These are phyloP conservation scores for Caenorhabditis briggsae DNA, from an alignment of 1,140 invertebrate species.

Conservation along the genomic window DNA sequence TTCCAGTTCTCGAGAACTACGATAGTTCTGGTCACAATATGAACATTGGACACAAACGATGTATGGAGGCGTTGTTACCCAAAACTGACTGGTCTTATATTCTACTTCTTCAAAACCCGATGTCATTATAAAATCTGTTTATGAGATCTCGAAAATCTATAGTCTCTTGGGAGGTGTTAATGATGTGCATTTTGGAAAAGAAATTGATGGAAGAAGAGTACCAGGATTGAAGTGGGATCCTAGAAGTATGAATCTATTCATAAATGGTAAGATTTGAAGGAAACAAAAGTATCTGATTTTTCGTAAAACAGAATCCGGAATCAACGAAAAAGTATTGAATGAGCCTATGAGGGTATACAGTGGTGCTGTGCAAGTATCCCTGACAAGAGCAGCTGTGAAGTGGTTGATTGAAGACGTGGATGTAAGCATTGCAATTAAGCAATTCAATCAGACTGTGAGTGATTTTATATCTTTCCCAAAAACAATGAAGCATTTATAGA, in stretches of 20 bases:
- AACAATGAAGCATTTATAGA: neutral
- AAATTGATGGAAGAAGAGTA: neutral
- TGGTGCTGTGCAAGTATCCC: neutral
- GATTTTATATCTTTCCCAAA: neutral
- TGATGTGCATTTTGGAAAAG: neutral
- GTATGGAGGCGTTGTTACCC: neutral
- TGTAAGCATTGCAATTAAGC: neutral
- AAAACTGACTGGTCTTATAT: neutral
- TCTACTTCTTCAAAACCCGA: neutral
- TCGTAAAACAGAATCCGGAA: neutral
- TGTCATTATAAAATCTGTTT: neutral
- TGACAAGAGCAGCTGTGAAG: neutral
- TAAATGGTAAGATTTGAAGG: neutral
- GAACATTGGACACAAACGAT: neutral
- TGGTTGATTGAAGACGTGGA: neutral
- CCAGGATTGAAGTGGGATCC: neutral
- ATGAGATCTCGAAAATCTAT: neutral
- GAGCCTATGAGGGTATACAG: neutral
- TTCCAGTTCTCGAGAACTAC: too few relatives aligned
- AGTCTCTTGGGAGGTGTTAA: neutral
- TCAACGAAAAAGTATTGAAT: neutral
- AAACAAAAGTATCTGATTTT: neutral
- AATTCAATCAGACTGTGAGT: neutral
- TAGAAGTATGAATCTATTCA: neutral
- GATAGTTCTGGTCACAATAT: constrained; percentile 8